Percentiles rank a stretch among this genome's conserved stretches.
Conservation (phyloP, 2,888 invertebrate genomes). For the Epistrophe eligans region DNA sequence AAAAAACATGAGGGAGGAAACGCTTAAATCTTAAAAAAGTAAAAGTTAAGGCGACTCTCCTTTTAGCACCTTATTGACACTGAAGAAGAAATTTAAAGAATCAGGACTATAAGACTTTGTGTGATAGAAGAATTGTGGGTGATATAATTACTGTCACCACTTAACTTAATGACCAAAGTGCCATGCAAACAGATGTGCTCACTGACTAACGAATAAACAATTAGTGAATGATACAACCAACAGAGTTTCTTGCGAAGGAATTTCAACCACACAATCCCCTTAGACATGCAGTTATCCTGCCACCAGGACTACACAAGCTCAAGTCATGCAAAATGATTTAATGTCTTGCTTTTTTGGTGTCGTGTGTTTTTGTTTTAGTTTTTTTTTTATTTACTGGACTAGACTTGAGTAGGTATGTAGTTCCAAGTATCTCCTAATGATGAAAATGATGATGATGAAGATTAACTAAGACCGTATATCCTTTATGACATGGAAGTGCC, state of each 20-base stretch:
- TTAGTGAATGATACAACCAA: slow-evolving; percentile 50
- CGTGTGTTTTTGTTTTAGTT: slow-evolving; percentile 62
- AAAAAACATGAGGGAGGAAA: slow-evolving; percentile 12
- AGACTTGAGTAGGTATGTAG: slow-evolving; percentile 7
- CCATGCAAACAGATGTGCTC: slow-evolving; percentile 76
- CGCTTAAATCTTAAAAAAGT: not conserved
- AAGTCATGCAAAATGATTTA: slow-evolving; percentile 76
- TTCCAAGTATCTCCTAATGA: slow-evolving; percentile 32
- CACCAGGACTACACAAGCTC: slow-evolving; percentile 45
- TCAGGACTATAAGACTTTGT: slow-evolving; percentile 23
- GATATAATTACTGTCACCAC: slow-evolving; percentile 78
- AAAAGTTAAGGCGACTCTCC: slow-evolving; percentile 43
- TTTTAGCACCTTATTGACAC: slow-evolving; percentile 40
- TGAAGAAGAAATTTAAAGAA: slow-evolving; percentile 18
- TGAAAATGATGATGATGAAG: slow-evolving; percentile 70
- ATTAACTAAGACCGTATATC: slow-evolving; percentile 69
- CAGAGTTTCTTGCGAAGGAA: not conserved
- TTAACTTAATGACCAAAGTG: slow-evolving; percentile 77
- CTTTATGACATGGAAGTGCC: slow-evolving; percentile 66
- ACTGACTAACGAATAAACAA: slow-evolving; percentile 63
- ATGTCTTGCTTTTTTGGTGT: slow-evolving; percentile 57
- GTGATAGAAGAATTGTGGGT: slow-evolving; percentile 49
- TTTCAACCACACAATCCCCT: slow-evolving; percentile 4
- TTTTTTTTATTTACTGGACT: slow-evolving; percentile 51
- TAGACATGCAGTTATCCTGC: slow-evolving; percentile 10